A percentile compares a stretch with the other conserved stretches of the same genome.
Conservation (phyloP, 2,113 vertebrate species). For the Microtus oregoni region DNA sequence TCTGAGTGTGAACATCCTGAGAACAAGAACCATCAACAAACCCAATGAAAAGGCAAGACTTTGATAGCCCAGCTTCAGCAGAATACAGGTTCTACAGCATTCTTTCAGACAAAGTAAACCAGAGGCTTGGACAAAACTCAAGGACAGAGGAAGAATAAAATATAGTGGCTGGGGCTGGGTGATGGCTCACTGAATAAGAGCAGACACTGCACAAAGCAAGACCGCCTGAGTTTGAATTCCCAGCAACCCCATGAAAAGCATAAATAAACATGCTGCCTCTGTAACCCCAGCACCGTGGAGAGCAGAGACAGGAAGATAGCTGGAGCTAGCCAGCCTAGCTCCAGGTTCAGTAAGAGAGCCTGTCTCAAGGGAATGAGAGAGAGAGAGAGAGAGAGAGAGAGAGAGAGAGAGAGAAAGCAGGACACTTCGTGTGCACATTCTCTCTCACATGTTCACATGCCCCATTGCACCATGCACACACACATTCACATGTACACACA, state of each 20-base stretch:
- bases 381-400: not conserved
- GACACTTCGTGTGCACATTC: not conserved
- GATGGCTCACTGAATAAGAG: not conserved
- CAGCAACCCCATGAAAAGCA: too few relatives aligned
- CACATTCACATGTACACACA: not conserved
- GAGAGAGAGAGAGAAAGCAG: too few relatives aligned
- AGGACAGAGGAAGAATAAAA: not conserved
- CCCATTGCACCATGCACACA: not conserved
- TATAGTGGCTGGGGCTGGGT: not conserved
- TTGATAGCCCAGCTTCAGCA: not conserved
- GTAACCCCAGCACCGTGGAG: too few relatives aligned
- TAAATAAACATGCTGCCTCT: too few relatives aligned
- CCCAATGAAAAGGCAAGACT: not conserved
- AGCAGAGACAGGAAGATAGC: not conserved
- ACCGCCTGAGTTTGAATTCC: too few relatives aligned
- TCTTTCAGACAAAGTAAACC: not conserved
- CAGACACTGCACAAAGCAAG: too few relatives aligned
- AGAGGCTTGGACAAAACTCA: not conserved
- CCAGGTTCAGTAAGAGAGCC: not conserved
- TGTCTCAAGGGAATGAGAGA: not conserved
- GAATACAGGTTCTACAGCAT: not conserved
- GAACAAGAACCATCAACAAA: not conserved
- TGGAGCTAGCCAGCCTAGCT: not conserved
- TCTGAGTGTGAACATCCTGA: not conserved
- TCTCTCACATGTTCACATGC: not conserved